These are phyloP conservation scores for Babylonia areolata DNA, from an alignment of 1,140 invertebrate genomes.

Conservation along the genomic window DNA sequence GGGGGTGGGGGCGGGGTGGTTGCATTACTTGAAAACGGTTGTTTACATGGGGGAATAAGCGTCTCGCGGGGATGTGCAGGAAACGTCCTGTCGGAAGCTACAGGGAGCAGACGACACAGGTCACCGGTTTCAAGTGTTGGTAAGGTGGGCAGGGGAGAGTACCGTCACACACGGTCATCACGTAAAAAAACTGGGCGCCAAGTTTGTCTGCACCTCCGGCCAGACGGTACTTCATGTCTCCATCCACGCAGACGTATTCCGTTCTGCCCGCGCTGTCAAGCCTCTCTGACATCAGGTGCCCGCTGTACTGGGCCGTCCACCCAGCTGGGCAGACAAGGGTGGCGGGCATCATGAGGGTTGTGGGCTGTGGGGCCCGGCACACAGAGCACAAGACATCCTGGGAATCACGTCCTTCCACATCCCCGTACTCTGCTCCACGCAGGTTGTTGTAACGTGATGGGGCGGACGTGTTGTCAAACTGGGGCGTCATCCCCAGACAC, in stretches of 20 bases:
- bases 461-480: constrained; percentile 30
- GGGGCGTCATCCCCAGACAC: constrained; percentile 42
- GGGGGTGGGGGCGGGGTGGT: too few relatives aligned
- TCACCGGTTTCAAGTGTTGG: constrained; percentile 38
- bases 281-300: constrained; percentile 47
- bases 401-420: background rate
- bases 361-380: constrained; percentile 36
- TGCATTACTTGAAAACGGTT: background rate
- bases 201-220: constrained; percentile 9
- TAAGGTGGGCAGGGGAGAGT: constrained; percentile 55
- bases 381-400: constrained; percentile 49
- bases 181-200: constrained; percentile 53
- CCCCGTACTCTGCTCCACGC: constrained; percentile 49
- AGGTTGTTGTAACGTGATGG: background rate
- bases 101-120: constrained; percentile 59
- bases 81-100: background rate
- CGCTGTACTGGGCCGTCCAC: constrained; percentile 53
- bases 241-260: constrained; percentile 56
- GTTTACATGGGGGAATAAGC: background rate
- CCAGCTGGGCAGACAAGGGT: constrained; percentile 38
- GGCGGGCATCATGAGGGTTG: constrained; percentile 53
- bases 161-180: constrained; percentile 41
- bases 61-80: background rate
- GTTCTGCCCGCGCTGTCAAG: background rate
- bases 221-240: constrained; percentile 35